Conservation (phyloP, 2,888 invertebrate genomes). For the Rutpela maculata region DNA sequence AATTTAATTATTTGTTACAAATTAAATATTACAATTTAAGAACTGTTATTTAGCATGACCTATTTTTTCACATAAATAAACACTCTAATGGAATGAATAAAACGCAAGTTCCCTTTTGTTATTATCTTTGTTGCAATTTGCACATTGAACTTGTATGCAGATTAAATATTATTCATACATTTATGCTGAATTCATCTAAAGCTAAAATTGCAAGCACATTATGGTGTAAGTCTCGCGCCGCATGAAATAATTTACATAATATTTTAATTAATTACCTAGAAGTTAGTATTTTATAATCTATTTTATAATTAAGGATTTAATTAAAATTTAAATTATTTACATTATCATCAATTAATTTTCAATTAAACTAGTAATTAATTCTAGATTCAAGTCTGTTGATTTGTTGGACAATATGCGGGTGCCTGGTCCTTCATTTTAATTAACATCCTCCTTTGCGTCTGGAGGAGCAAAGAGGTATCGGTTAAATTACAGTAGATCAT, state of each 20-base stretch:
- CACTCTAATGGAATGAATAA: too few species aligned
- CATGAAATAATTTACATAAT: constrained; percentile 30
- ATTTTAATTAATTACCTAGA: constrained; percentile 35
- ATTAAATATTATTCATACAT: too few species aligned
- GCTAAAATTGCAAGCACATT: neutral
- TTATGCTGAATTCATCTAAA: neutral
- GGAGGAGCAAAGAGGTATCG: constrained; percentile 76
- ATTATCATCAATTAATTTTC: constrained; percentile 55
- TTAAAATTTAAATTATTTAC: constrained; percentile 56
- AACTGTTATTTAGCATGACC: too few species aligned
- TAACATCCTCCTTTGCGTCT: constrained; percentile 48
- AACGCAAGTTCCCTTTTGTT: too few species aligned
- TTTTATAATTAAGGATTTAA: constrained; percentile 48
- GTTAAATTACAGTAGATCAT: constrained; percentile 76
- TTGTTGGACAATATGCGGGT: constrained; percentile 51
- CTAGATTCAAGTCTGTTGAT: constrained; percentile 50
- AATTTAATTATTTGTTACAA: too few species aligned
- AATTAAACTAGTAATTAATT: constrained; percentile 56
- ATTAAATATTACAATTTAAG: too few species aligned
- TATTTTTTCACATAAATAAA: too few species aligned
- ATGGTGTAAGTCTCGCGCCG: neutral
- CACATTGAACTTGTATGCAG: too few species aligned
- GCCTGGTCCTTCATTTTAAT: constrained; percentile 51
- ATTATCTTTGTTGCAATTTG: too few species aligned
- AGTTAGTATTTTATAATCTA: constrained; percentile 40